phyloP scores from a whole-genome alignment of 2,888 invertebrate genomes.

The Liodrosophila aerea region DNA sequence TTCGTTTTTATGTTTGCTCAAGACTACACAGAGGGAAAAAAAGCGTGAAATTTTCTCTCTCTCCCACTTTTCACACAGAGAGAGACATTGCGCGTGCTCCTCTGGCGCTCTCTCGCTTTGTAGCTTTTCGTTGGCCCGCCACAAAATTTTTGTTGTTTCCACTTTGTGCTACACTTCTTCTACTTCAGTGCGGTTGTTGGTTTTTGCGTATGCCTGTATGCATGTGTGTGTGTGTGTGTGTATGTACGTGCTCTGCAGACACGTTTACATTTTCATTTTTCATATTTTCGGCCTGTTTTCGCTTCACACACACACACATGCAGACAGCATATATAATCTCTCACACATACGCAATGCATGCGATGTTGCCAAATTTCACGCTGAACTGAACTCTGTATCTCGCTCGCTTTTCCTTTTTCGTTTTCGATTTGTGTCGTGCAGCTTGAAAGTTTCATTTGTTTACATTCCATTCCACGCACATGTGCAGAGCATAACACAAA shows the following conservation, averaged over 20 bases:
- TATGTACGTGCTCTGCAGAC: conserved; percentile 67
- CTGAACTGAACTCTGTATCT: conserved; percentile 1
- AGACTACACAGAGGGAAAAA: conserved; percentile 33
- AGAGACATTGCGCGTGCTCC: conserved; percentile 12
- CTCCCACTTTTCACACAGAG: conserved; percentile 59
- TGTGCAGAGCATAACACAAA: conserved; percentile 67
- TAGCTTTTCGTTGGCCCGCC: conserved; percentile 47
- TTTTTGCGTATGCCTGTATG: conserved; percentile 5
- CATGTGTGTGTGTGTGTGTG: conserved; percentile 8
- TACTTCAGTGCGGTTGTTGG: conserved; percentile 51
- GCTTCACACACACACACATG: conserved; percentile 23
- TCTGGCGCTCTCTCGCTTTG: conserved; percentile 52
- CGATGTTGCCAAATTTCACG: conserved; percentile 71
- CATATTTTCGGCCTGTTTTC: conserved; percentile 65
- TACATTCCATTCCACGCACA: conserved; percentile 76
- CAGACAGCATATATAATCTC: conserved; percentile 49
- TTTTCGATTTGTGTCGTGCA: conserved; percentile 35
- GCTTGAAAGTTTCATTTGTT: conserved; percentile 75
- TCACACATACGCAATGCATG: conserved; percentile 45
- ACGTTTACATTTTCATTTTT: conserved; percentile 77
- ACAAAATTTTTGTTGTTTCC: conserved; percentile 65
- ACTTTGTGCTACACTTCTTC: conserved; percentile 74
- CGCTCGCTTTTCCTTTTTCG: conserved; percentile 12
- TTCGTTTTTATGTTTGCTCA: conserved; percentile 74
- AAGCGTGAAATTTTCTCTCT: conserved; percentile 72